Evolutionary conservation across 2,113 vertebrate genomes (phyloP).

Genomic region (Scolopax mira): DNA sequence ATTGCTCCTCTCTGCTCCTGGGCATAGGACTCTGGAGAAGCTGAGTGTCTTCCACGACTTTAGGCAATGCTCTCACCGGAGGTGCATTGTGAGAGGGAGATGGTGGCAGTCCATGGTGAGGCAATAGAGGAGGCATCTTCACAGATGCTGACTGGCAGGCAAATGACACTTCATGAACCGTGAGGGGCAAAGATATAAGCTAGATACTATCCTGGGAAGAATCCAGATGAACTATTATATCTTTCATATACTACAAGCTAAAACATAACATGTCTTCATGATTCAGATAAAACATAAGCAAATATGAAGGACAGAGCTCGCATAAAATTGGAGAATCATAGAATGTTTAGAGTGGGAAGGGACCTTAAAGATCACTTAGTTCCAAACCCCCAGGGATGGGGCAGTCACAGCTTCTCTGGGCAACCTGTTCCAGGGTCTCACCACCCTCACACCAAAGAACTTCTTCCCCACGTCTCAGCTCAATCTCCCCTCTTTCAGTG

Average conservation of each 20-base stretch:
- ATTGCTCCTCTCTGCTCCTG: fast-evolving
- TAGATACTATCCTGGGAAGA: not conserved
- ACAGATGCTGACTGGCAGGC: not conserved
- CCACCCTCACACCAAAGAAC: not conserved
- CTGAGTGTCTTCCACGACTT: fast-evolving
- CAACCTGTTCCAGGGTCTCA: not conserved
- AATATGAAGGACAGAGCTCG: not conserved
- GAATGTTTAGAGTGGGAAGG: too few relatives aligned
- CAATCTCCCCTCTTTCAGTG: too few relatives aligned
- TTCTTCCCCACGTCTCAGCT: too few relatives aligned
- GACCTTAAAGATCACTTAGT: too few relatives aligned
- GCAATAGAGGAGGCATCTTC: not conserved
- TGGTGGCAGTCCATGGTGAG: fast-evolving
- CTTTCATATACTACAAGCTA: not conserved
- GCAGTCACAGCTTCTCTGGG: not conserved
- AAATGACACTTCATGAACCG: not conserved
- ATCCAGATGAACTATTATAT: not conserved
- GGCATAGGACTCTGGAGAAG: not conserved
- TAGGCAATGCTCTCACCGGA: fast-evolving
- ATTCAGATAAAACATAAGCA: not conserved
- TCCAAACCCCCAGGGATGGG: too few relatives aligned
- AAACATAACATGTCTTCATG: not conserved
- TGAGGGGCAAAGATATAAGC: not conserved
- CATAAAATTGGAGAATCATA: not conserved
- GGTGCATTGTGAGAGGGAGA: fast-evolving